A percentile compares a stretch with the other conserved stretches of the same genome.
phyloP scores from a whole-genome alignment of 37 sponge, comb jelly and placozoan genomes.

The Diacarnus erythraeanus region DNA sequence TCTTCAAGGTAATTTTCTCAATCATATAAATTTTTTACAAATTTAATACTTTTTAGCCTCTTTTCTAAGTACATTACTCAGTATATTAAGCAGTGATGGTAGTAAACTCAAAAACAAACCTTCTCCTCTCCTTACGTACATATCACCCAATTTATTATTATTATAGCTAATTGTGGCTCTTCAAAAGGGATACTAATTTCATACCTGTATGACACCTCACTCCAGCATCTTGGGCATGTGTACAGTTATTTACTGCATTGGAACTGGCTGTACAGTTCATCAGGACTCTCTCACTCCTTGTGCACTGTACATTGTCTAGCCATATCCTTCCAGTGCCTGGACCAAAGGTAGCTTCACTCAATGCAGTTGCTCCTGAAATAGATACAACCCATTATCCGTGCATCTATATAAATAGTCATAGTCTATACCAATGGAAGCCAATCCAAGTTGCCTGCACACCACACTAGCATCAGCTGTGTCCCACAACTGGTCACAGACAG shows the following conservation, averaged over 20 bases:
- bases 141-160: no score
- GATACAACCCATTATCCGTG: neutral
- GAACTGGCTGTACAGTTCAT: slow-evolving; percentile 6
- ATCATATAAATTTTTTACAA: no score
- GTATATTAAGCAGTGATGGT: no score
- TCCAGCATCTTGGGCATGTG: slow-evolving; percentile 15
- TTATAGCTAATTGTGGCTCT: no score
- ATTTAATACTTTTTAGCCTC: no score
- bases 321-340: neutral
- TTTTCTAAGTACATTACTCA: no score
- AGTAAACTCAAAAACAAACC: neutral
- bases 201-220: slow-evolving; percentile 37
- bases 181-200: neutral
- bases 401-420: neutral
- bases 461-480: slow-evolving; percentile 8
- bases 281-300: neutral
- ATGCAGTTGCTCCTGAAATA: neutral
- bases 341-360: neutral
- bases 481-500: slow-evolving; percentile 27
- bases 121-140: no score
- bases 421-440: neutral
- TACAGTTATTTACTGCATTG: neutral
- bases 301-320: neutral
- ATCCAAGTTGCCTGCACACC: slow-evolving; percentile 6
- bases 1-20: no score